Base-by-base conservation (phyloP, 2,888 invertebrate species). In the Marasmarcha lunaedactyla region DNA sequence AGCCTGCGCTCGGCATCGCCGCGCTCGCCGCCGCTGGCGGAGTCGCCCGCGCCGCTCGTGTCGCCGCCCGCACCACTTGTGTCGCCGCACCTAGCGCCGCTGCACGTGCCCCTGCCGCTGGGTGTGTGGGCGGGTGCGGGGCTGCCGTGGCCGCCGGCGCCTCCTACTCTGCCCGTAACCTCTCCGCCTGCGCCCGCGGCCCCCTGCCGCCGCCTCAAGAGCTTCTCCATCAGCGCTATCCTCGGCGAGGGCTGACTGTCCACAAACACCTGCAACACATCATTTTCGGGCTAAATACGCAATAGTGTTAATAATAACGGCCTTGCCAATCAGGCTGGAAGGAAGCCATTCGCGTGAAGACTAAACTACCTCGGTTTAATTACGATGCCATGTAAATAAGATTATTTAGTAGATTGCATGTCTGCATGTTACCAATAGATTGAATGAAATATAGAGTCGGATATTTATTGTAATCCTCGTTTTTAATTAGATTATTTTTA, bases 201-300 rank as follows among this genome's bases (percentile, higher is more conserved):
- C 13, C 77, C 72, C n/a, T 76, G 74, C 52, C 62, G 79, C 46
- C 61, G 76, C 20, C 45, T 81, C 35, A 77, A 84, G 48, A 77
- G 78, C 44, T 84, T 84, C 52, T 84, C 83, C 3, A 84, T 84
- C 49, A 78, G 84, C 47, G 83, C 84, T 1, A 54, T 84, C 0
- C 67, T 84, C 14, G 84, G 84, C 5, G 83, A 84, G 64, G 81
- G 83, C 45, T 84, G 73, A 70, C 33, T 1, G 7, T n/a, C 13
- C 34, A 12, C 35, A 20, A 20, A 20, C 20, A 33, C 15, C 13
- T 35, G 14, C 35, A 15, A 39, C 12, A 14, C 33, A 33, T 30
- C 20, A 33, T 13, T 9, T 33, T 34, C 14, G 41, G 43, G 39
- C 38, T 14, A 12, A 15, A 27, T 20, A 39, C 35, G 44, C 44